These are phyloP conservation scores for Paraescarpia echinospica DNA, from an alignment of 1,140 invertebrate species.

Conservation along the genomic window DNA sequence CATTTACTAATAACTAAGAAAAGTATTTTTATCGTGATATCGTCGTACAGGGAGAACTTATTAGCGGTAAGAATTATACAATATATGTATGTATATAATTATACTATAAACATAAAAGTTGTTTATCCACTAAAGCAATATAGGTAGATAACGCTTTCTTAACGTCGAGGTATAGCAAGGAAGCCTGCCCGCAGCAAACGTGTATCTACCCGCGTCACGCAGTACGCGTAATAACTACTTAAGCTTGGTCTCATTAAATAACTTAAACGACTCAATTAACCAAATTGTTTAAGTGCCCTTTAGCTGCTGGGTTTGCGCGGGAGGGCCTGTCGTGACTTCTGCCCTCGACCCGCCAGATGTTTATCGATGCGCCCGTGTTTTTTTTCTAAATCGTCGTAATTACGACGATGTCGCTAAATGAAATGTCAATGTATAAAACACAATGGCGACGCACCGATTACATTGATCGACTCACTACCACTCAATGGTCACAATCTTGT, in stretches of 20 bases:
- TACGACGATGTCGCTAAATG: background rate
- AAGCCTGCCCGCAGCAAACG: background rate
- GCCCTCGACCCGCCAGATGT: background rate
- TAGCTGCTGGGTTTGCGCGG: background rate
- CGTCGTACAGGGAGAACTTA: no score
- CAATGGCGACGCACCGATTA: background rate
- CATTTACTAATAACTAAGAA: background rate
- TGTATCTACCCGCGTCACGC: background rate
- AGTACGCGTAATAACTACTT: background rate
- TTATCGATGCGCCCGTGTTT: background rate
- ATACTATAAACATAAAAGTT: background rate
- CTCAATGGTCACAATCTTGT: background rate
- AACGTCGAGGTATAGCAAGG: background rate
- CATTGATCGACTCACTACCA: background rate
- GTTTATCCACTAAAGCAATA: no score
- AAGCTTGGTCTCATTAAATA: background rate
- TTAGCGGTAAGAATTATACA: background rate
- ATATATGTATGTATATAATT: background rate
- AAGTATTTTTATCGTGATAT: no score
- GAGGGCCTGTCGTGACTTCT: background rate
- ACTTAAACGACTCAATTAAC: constrained; percentile 1
- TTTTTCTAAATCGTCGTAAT: background rate
- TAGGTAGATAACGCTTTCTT: background rate
- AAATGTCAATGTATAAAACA: constrained; percentile 2
- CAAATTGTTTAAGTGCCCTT: background rate